phyloP scores from a whole-genome alignment of 2,113 vertebrate genomes.

The Podarcis cretensis region DNA sequence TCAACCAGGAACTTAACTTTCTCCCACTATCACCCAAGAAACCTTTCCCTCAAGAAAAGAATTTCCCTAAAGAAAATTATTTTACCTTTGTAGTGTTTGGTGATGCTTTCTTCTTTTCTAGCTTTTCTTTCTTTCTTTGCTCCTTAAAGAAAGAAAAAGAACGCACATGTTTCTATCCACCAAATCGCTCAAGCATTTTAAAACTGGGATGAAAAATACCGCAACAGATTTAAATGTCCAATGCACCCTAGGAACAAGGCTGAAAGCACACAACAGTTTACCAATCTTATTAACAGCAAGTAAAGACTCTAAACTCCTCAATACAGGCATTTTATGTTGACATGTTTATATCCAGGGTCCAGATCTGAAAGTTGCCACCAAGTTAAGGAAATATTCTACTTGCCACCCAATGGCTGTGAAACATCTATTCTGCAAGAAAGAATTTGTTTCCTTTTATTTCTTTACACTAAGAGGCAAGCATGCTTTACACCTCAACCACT shows the following conservation, averaged over 20 bases:
- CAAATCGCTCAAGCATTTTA: not conserved
- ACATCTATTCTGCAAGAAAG: not conserved
- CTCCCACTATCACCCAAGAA: not conserved
- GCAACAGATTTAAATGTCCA: not conserved
- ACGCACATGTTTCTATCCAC: too few species aligned
- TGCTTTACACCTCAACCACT: too few species aligned
- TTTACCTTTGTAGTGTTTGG: constrained; percentile 13
- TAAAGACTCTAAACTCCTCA: not conserved
- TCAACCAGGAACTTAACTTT: not conserved
- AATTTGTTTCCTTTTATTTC: too few species aligned
- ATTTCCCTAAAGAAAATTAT: not conserved
- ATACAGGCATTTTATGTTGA: not conserved
- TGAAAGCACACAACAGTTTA: not conserved
- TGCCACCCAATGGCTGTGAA: not conserved
- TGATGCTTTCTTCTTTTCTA: constrained; percentile 18
- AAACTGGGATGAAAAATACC: not conserved
- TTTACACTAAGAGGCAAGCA: too few species aligned
- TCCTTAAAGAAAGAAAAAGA: constrained; percentile 3
- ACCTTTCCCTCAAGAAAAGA: not conserved
- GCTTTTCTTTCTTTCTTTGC: constrained; percentile 26
- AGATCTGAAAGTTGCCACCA: not conserved
- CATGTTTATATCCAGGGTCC: not conserved
- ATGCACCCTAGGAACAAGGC: not conserved
- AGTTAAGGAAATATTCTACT: not conserved
- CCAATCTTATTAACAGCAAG: not conserved